Evolutionary conservation across 2,797 vertebrate genomes (phyloP).

Genomic region (Australoheros facetus): DNA sequence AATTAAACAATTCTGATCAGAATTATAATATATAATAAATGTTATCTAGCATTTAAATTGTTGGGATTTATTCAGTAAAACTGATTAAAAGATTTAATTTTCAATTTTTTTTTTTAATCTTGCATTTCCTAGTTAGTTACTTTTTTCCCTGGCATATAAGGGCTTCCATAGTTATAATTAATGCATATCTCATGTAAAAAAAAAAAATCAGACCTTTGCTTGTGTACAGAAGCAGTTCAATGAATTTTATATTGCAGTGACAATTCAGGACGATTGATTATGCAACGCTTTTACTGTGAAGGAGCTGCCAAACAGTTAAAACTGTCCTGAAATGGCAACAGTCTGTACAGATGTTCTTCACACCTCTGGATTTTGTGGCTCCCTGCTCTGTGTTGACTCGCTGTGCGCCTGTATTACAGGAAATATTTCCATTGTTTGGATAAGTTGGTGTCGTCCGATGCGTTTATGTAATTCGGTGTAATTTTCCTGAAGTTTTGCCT

Average conservation of each 20-base stretch:
- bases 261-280: slow-evolving; percentile 23
- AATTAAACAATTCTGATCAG: neutral
- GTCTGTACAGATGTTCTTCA: neutral
- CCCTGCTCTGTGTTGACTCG: neutral
- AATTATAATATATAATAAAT: neutral
- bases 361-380: neutral
- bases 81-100: neutral
- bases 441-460: neutral
- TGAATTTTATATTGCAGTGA: slow-evolving; percentile 45
- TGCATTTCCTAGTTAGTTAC: neutral
- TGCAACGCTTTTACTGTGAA: slow-evolving; percentile 61
- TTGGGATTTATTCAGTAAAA: neutral
- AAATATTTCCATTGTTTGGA: neutral
- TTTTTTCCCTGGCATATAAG: slow-evolving; percentile 1
- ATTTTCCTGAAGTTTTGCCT: neutral
- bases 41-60: neutral
- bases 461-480: neutral
- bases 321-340: neutral
- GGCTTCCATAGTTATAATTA: slow-evolving; percentile 12
- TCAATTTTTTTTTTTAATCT: neutral
- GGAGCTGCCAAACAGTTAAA: slow-evolving; percentile 10
- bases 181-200: slow-evolving; percentile 25
- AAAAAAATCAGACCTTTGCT: neutral
- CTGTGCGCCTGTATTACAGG: neutral
- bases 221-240: slow-evolving; percentile 14